A percentile compares a stretch with the other conserved stretches of the same genome.
Evolutionary conservation across 1,140 invertebrate genomes (phyloP).

Genomic region (Caenorhabditis briggsae): DNA sequence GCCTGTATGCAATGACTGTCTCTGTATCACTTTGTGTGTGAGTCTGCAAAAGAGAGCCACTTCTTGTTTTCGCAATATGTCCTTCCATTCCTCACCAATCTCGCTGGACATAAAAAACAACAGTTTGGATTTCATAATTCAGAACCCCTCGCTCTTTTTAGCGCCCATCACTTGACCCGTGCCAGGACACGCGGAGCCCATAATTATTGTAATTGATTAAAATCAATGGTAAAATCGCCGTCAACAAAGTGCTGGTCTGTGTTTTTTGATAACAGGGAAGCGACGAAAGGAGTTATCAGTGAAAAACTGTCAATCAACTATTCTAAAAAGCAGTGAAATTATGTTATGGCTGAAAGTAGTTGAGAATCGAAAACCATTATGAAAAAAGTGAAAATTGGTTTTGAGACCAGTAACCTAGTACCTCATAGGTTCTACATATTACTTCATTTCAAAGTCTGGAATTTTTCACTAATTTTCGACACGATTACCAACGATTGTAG

Average conservation of each 20-base stretch:
- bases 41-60: not conserved
- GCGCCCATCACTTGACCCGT: not conserved
- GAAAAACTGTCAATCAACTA: slow-evolving; percentile 9
- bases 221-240: not conserved
- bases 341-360: no score
- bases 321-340: not conserved
- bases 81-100: no score
- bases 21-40: not conserved
- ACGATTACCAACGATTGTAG: no score
- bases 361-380: not conserved
- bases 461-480: no score
- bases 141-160: not conserved
- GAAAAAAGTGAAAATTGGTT: not conserved
- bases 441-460: no score
- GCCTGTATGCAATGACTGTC: not conserved
- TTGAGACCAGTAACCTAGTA: no score
- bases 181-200: not conserved
- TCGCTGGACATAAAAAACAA: not conserved
- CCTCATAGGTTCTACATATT: no score
- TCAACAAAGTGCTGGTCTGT: slow-evolving; percentile 3
- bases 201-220: slow-evolving; percentile 5
- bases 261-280: not conserved
- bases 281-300: not conserved
- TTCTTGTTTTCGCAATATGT: no score
- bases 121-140: not conserved